Evolutionary conservation across 2,113 vertebrate genomes (phyloP).

Genomic region (Tupaia tana): DNA sequence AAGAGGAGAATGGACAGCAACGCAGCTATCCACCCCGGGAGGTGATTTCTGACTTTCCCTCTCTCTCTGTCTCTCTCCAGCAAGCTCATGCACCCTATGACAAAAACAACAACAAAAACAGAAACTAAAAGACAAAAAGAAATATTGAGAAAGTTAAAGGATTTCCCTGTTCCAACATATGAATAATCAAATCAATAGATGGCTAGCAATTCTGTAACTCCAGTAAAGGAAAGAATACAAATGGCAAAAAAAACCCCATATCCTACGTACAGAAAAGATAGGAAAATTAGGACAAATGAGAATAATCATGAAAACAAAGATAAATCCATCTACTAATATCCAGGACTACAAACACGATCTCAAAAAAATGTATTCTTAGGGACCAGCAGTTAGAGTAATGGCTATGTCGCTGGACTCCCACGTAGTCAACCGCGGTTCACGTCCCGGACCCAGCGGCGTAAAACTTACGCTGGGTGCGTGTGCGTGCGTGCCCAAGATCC

Average conservation of each 20-base stretch:
- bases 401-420: too few species aligned
- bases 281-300: not conserved
- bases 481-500: too few species aligned
- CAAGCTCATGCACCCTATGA: too few species aligned
- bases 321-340: not conserved
- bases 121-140: constrained; percentile 11
- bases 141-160: not conserved
- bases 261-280: not conserved
- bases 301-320: constrained; percentile 20
- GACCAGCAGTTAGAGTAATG: too few species aligned
- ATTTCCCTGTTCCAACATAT: not conserved
- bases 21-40: too few species aligned
- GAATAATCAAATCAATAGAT: not conserved
- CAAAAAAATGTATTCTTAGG: not conserved
- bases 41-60: too few species aligned
- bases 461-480: too few species aligned
- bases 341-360: not conserved
- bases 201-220: not conserved
- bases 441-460: too few species aligned
- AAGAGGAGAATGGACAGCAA: too few species aligned
- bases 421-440: too few species aligned
- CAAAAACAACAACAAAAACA: too few species aligned
- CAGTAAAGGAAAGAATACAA: not conserved
- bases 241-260: not conserved
- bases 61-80: too few species aligned